Evolutionary conservation across 1,140 invertebrate genomes (phyloP), one percentile per base, ranked within the genome.

Genomic region (Tetramorium parvispinum): DNA sequence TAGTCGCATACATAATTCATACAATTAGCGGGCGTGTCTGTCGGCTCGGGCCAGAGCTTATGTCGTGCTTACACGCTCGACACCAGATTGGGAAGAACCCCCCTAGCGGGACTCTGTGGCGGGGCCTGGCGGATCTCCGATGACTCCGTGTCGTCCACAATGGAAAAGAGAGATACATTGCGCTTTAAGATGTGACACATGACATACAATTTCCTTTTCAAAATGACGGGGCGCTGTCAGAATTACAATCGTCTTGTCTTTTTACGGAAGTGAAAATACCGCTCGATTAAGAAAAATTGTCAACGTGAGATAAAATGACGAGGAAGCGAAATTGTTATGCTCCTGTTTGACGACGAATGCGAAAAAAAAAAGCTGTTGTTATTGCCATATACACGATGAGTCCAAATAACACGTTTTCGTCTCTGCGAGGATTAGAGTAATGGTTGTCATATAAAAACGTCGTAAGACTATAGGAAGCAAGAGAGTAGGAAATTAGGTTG

Each of bases 1-100:
- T 81, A 88, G 78, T 59, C 63, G 65, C 83, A 92, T 92, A 86
- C 85, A 92, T 92, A 88, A 92, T 92, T 91, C 88, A 91, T 91
- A 91, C 91, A 91, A 92, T 92, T 92, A 91, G 89, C 71, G 71
- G 71, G 75, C 82, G 87, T 91, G 91, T 91, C 85, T 57, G 86
- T 63, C 77, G 66, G 46, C 85, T 86, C 82, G 55, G 66, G 66
- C 53, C 63, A 32, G 85, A 82, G 59, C 85, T 79, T 82, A 71
- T n/a, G 82, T 65, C 82, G 75, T 37, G 51, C 87, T 81, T 73
- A 63, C 40, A 75, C 63, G 76, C 55, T 65, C 61, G 76, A 88
- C 85, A 59, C 51, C 53, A 27, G 57, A 86, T 71, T 65, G 75
- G 37, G 46, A 79, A 43, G 65, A 53, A 32, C 32, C 49, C 51